phyloP scores from a whole-genome alignment of 37 sponge, comb jelly and placozoan genomes.

The Theonella swinhoei region DNA sequence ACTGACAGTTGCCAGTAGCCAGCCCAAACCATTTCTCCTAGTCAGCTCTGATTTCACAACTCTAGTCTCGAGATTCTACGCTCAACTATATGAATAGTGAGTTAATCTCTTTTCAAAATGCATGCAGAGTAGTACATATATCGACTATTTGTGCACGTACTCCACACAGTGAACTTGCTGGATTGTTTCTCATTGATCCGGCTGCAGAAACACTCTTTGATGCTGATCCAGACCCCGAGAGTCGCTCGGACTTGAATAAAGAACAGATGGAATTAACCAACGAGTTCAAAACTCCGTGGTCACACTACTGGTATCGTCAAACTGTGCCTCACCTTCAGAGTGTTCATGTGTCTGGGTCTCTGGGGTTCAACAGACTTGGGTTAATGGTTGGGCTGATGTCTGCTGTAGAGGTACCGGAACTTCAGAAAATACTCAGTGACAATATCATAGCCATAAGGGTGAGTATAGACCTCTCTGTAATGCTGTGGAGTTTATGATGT shows the following conservation, averaged over 20 bases:
- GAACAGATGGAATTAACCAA: neutral
- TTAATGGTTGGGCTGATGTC: conserved; percentile 47
- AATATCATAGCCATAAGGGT: conserved; percentile 39
- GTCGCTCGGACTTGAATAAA: neutral
- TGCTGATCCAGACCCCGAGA: neutral
- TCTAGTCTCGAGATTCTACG: conserved; percentile 61
- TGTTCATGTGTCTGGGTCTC: conserved; percentile 20
- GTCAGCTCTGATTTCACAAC: conserved; percentile 61
- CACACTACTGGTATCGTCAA: conserved; percentile 35
- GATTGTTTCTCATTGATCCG: conserved; percentile 59
- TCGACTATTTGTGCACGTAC: neutral
- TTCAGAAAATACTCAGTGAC: conserved; percentile 1
- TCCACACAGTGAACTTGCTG: conserved; percentile 53
- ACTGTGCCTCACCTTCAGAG: conserved; percentile 21
- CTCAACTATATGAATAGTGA: conserved; percentile 68
- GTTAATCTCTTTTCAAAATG: neutral
- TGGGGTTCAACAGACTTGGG: conserved; percentile 59
- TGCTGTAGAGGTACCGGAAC: conserved; percentile 25
- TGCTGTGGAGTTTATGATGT: neutral
- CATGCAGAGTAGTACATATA: neutral
- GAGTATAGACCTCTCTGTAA: neutral
- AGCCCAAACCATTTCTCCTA: conserved; percentile 53
- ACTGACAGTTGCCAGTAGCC: conserved; percentile 27
- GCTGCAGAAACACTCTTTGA: conserved; percentile 34
- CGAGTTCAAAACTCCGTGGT: neutral